These are phyloP conservation scores for Sarcophaga carnaria DNA, from an alignment of 2,888 invertebrate species.

Conservation along the genomic window DNA sequence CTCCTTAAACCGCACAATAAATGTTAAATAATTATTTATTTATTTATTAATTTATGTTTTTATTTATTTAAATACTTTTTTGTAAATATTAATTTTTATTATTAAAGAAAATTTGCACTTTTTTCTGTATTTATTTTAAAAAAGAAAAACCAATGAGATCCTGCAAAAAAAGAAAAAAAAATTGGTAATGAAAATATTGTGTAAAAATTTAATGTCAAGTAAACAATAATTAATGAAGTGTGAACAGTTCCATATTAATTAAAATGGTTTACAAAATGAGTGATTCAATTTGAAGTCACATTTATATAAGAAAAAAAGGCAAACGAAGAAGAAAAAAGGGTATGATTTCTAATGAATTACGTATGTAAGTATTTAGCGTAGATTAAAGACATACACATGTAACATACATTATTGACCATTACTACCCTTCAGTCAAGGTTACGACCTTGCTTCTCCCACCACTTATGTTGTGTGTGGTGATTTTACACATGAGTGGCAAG, in stretches of 20 bases:
- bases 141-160: constrained; percentile 51
- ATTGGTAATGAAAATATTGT: neutral
- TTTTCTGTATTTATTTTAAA: constrained; percentile 20
- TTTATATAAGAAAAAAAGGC: too few species aligned
- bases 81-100: constrained; percentile 23
- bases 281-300: too few species aligned
- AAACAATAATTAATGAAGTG: constrained; percentile 23
- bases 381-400: too few species aligned
- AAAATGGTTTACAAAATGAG: neutral
- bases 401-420: too few species aligned
- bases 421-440: too few species aligned
- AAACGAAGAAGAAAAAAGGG: neutral
- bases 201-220: neutral
- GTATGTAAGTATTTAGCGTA: too few species aligned
- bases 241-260: neutral
- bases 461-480: too few species aligned
- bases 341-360: neutral
- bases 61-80: constrained; percentile 15
- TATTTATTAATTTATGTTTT: constrained; percentile 24
- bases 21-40: constrained; percentile 28
- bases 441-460: too few species aligned
- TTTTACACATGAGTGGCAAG: too few species aligned
- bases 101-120: constrained; percentile 48
- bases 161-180: constrained; percentile 39
- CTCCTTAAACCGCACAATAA: constrained; percentile 31